Evolutionary conservation across 2,888 invertebrate species (phyloP).

Genomic region (Dilophus febrilis): DNA sequence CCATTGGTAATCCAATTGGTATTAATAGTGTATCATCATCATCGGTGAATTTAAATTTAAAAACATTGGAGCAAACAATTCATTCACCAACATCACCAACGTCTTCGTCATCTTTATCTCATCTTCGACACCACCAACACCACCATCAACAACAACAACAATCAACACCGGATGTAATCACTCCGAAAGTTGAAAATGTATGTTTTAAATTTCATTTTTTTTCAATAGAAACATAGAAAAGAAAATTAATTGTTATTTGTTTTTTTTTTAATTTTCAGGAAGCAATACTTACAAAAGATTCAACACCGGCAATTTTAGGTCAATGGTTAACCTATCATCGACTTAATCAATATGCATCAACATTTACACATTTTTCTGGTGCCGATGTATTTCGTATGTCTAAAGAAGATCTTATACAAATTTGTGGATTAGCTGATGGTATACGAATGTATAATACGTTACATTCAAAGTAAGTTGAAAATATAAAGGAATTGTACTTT

Average conservation of each 20-base stretch:
- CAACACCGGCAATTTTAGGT: slow-evolving; percentile 52
- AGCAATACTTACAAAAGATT: slow-evolving; percentile 43
- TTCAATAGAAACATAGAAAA: neutral
- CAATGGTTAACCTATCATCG: slow-evolving; percentile 66
- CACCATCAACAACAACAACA: no score
- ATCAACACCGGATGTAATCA: no score
- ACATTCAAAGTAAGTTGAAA: slow-evolving; percentile 64
- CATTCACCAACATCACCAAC: slow-evolving; percentile 21
- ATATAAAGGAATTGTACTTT: no score
- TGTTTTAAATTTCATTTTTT: neutral
- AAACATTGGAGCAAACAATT: slow-evolving; percentile 28
- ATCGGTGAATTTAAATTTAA: slow-evolving; percentile 26
- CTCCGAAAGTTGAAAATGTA: slow-evolving; percentile 20
- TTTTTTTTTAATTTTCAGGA: slow-evolving; percentile 23
- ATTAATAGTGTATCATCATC: slow-evolving; percentile 30
- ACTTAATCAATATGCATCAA: slow-evolving; percentile 55
- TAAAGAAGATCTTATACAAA: slow-evolving; percentile 82
- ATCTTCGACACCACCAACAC: no score
- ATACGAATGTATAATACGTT: slow-evolving; percentile 82
- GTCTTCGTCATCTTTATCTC: no score
- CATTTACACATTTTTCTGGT: slow-evolving; percentile 75
- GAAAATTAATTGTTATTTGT: no score
- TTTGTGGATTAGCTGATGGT: slow-evolving; percentile 87
- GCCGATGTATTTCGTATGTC: slow-evolving; percentile 73
- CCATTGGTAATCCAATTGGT: slow-evolving; percentile 22